Evolutionary conservation across 2,797 vertebrate genomes (phyloP), one percentile per base, ranked within the genome.

Genomic region (Oreonectes daqikongensis): DNA sequence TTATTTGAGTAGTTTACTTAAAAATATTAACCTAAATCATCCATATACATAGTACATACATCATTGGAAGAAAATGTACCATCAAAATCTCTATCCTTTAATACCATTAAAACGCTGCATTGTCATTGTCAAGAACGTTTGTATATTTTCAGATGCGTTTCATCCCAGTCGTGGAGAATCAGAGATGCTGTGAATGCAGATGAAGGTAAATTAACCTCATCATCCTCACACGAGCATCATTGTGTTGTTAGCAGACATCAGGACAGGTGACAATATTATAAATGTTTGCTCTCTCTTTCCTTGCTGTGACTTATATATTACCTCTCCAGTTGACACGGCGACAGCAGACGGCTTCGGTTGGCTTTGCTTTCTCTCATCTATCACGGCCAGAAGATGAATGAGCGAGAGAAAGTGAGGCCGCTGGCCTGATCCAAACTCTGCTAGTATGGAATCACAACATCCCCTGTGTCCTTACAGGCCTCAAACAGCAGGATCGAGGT

Each of bases 251-350:
- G 52, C 24, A 50, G 50, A 69, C 66, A 52, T 57, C 9, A 24
- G 3, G 28, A 81, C 71, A 82, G 75, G 70, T 78, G 61, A 66
- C 67, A 75, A 70, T 77, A 40, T 80, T 84, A 76, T 82, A 83
- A 83, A 81, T 81, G 77, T 83, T 81, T 79, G 59, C 65, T 76
- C 66, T 79, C 35, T 28, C 52, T 74, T 78, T 77, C 72, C 76
- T 82, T 53, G 65, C 53, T 79, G 63, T 82, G 79, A 84, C 61
- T 80, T 82, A 77, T 84, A 71, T 22, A 71, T 77, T 75, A 40
- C 57, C 3, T 78, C 55, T 67, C 57, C 63, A 26, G 48, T 73
- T 78, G 78, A 82, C 80, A 80, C 69, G 30, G 52, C 78, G 77
- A 82, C 78, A 80, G 80, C 75, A 82, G 70, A 76, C 55, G 57